Evolutionary conservation across 1,140 invertebrate species (phyloP).

Genomic region (Drosophila yakuba): DNA sequence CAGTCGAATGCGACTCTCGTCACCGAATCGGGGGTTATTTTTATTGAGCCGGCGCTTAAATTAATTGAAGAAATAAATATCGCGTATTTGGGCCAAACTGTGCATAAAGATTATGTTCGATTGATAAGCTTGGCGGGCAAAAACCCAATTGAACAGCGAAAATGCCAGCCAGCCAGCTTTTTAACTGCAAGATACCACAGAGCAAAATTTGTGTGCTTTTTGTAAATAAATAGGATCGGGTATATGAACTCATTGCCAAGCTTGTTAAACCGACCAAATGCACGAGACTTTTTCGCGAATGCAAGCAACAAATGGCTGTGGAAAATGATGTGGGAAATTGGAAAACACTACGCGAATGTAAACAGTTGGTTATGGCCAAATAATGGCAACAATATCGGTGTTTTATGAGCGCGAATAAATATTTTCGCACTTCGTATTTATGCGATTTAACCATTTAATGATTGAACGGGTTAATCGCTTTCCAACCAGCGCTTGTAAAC

Average conservation of each 20-base stretch:
- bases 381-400: slow-evolving; percentile 49
- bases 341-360: slow-evolving; percentile 18
- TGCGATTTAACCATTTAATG: slow-evolving; percentile 41
- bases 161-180: slow-evolving; percentile 12
- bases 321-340: slow-evolving; percentile 22
- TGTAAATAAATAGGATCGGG: background rate
- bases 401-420: slow-evolving; percentile 55
- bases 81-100: slow-evolving; percentile 30
- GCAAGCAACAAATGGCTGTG: slow-evolving; percentile 2
- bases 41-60: slow-evolving; percentile 47
- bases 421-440: slow-evolving; percentile 52
- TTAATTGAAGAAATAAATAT: slow-evolving; percentile 59
- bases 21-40: slow-evolving; percentile 23
- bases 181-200: slow-evolving; percentile 5
- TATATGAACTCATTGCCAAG: slow-evolving; percentile 14
- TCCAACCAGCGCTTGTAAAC: slow-evolving; percentile 33
- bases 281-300: slow-evolving; percentile 4
- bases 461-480: slow-evolving; percentile 45
- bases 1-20: background rate
- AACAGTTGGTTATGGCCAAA: slow-evolving; percentile 44
- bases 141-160: slow-evolving; percentile 4
- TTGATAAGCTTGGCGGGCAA: slow-evolving; percentile 36
- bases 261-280: slow-evolving; percentile 17
- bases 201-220: slow-evolving; percentile 18
- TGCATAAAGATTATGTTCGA: slow-evolving; percentile 48